These are phyloP conservation scores for Pseudorasbora parva DNA, from an alignment of 2,113 vertebrate genomes.

Conservation along the genomic window DNA sequence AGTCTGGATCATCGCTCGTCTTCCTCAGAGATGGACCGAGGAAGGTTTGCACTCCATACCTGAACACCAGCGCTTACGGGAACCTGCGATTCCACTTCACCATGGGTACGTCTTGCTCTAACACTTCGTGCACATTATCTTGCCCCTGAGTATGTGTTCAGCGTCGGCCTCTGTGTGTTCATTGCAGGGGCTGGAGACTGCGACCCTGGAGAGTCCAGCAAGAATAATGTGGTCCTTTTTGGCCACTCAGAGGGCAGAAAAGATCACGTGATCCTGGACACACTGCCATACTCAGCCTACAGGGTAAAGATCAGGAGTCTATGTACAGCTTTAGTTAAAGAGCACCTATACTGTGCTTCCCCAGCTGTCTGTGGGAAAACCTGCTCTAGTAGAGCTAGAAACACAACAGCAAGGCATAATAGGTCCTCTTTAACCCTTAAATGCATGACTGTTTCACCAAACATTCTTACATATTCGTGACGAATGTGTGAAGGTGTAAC, in stretches of 20 bases:
- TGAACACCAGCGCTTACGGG: conserved; percentile 91
- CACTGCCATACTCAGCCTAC: conserved; percentile 88
- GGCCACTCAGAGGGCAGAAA: conserved; percentile 86
- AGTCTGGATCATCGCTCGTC: conserved; percentile 88
- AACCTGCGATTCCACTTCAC: conserved; percentile 94
- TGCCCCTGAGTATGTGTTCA: neutral
- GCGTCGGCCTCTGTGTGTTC: conserved; percentile 20
- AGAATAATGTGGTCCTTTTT: conserved; percentile 87
- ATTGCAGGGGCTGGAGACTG: conserved; percentile 85
- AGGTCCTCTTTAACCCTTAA: too few species aligned
- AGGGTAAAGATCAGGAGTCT: conserved; percentile 78
- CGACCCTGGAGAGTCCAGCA: conserved; percentile 90
- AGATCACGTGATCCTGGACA: conserved; percentile 85
- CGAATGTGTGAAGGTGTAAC: too few species aligned
- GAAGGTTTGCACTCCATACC: conserved; percentile 89
- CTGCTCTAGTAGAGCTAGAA: too few species aligned
- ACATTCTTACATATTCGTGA: too few species aligned
- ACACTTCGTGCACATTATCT: neutral
- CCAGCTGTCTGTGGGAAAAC: too few species aligned
- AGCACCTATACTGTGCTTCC: too few species aligned
- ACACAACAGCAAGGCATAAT: too few species aligned
- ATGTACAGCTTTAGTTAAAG: neutral
- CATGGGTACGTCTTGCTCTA: conserved; percentile 84
- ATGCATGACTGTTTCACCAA: too few species aligned
- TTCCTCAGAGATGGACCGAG: conserved; percentile 90